Percentiles rank a stretch among this genome's conserved stretches.
Evolutionary conservation across 2,888 invertebrate species (phyloP).

Genomic region (Aromia moschata): DNA sequence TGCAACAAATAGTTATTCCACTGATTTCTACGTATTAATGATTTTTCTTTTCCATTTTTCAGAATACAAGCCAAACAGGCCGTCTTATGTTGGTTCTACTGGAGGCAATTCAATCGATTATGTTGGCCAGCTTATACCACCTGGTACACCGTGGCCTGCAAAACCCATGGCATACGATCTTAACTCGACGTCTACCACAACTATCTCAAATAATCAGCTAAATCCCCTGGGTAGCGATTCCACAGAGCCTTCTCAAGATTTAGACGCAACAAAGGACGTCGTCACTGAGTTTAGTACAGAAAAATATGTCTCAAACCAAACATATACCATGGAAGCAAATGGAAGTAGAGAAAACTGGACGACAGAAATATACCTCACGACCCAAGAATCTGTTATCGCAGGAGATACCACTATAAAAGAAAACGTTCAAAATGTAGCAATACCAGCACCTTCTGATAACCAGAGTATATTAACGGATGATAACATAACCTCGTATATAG

Average conservation of each 20-base stretch:
- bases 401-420: too few relatives aligned
- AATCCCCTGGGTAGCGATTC: background rate
- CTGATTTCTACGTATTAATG: too few relatives aligned
- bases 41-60: background rate
- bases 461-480: background rate
- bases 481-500: background rate
- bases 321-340: background rate
- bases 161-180: background rate
- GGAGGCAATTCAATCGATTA: background rate
- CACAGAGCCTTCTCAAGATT: background rate
- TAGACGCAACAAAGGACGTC: background rate
- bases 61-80: conserved; percentile 12
- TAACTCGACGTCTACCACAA: background rate
- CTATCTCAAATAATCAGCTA: too few relatives aligned
- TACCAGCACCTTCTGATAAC: background rate
- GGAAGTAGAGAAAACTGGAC: background rate
- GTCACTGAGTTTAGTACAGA: background rate
- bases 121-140: conserved; percentile 17
- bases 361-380: background rate
- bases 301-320: too few relatives aligned
- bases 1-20: too few relatives aligned
- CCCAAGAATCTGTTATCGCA: background rate
- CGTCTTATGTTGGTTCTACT: conserved; percentile 22
- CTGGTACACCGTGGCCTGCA: conserved; percentile 34
- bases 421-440: background rate